Percentiles rank a stretch among this genome's conserved stretches.
These are phyloP conservation scores for Sceliomorpha sp. DNA, from an alignment of 2,888 invertebrate species.

Conservation along the genomic window DNA sequence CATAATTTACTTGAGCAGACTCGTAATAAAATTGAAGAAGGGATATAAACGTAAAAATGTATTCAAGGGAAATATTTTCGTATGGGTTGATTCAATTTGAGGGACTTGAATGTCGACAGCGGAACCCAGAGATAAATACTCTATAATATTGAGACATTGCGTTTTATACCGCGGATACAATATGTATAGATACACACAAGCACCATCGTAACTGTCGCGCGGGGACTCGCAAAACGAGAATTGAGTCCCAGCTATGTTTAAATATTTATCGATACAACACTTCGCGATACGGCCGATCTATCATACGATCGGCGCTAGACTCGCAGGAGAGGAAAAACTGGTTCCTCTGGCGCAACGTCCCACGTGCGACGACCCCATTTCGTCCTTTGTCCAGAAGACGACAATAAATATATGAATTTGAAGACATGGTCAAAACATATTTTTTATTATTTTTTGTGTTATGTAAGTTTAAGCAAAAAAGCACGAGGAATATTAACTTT, in stretches of 20 bases:
- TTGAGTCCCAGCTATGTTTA: conserved; percentile 30
- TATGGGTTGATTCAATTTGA: too few relatives aligned
- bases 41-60: too few relatives aligned
- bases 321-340: conserved; percentile 57
- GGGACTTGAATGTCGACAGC: too few relatives aligned
- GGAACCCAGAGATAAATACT: too few relatives aligned
- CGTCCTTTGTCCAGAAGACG: conserved; percentile 50
- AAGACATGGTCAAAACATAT: conserved; percentile 15
- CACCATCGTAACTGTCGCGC: conserved; percentile 1
- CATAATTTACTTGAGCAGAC: too few relatives aligned
- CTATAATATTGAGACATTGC: too few relatives aligned
- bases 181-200: conserved; percentile 15
- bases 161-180: conserved; percentile 31
- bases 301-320: conserved; percentile 58
- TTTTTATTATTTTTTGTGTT: conserved; percentile 1
- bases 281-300: conserved; percentile 46
- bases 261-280: conserved; percentile 55
- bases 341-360: conserved; percentile 50
- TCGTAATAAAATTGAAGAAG: too few relatives aligned
- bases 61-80: too few relatives aligned
- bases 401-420: conserved; percentile 40
- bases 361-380: conserved; percentile 57
- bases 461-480: too few relatives aligned
- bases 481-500: too few relatives aligned
- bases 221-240: conserved; percentile 19